A percentile compares a stretch with the other conserved stretches of the same genome.
These are phyloP conservation scores for Acipenser transmontanus DNA, from an alignment of 2,797 vertebrate genomes.

Conservation along the genomic window DNA sequence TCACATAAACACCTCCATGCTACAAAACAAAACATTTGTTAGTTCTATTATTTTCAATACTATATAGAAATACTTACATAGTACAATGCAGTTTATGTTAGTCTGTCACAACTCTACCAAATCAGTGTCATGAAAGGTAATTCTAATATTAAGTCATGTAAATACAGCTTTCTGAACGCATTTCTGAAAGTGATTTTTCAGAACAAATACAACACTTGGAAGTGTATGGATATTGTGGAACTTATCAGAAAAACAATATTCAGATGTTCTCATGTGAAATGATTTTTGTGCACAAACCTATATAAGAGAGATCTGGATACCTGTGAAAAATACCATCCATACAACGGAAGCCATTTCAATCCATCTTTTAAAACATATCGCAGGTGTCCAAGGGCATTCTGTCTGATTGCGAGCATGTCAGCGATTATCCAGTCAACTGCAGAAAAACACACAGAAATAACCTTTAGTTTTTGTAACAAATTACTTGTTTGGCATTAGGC, in stretches of 20 bases:
- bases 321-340: conserved; percentile 96
- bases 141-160: no score
- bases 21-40: conserved; percentile 34
- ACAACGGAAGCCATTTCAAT: conserved; percentile 92
- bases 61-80: no score
- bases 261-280: no score
- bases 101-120: no score
- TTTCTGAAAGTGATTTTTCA: conserved; percentile 9
- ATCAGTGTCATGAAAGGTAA: no score
- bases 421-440: conserved; percentile 94
- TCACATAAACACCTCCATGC: conserved; percentile 94
- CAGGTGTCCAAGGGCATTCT: conserved; percentile 83
- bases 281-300: no score
- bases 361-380: conserved; percentile 92
- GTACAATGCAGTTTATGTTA: no score
- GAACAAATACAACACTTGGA: not conserved
- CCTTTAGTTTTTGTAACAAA: no score
- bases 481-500: no score
- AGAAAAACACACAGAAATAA: not conserved
- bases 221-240: no score
- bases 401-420: conserved; percentile 83
- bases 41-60: no score
- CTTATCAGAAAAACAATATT: no score
- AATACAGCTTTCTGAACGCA: conserved; percentile 15
- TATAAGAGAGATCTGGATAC: conserved; percentile 44